Base-by-base conservation (phyloP, 2,797 vertebrate genomes). In the Chaenodraco wilsoni region DNA sequence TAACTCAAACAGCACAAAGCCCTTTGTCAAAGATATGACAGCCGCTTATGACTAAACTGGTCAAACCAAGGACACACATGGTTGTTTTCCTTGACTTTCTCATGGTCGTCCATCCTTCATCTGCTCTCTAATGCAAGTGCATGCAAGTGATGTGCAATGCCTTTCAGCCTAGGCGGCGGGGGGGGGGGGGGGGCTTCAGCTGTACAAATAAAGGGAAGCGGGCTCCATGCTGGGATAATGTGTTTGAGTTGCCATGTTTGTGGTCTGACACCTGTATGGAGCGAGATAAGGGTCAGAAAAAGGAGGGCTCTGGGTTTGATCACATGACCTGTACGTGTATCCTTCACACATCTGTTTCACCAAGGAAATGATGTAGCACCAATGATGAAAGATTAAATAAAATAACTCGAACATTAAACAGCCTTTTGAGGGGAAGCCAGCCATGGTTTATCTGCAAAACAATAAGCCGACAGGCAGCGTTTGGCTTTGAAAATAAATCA, bases 191-290 rank as follows among this genome's bases (percentile, higher is more conserved):
- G 54, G 13, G 79, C 60, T 82, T 93, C 89, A 95, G 90, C 93
- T 95, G 93, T 81, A 77, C 88, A 93, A 94, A 94, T 87, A 94
- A 82, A 59, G 78, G 65, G 84, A 61, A 72, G 64, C 79, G 69
- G 69, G 57, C 15, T 73, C 82, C 81, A 81, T 46, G 68, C 81
- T 76, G 85, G 60, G 85, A 76, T 55, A 56, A 60, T 82, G 76
- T 70, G 79, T 88, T 86, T 67, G 72, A 78, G 74, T 65, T 83
- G 78, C 78, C 64, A 57, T 88, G 88, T 92, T 90, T 87, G 75
- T 68, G 57, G 69, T 76, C n/a, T 37, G 70, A 88, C 89, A 87
- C 86, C 87, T 92, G 90, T 71, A 66, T 17, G 37, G 10, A 65
- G 61, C n/a, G 71, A 88, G 87, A 92, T 90, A 90, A 88, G 85